Base-by-base conservation (phyloP, 1,140 invertebrate genomes). In the Arion vulgaris region DNA sequence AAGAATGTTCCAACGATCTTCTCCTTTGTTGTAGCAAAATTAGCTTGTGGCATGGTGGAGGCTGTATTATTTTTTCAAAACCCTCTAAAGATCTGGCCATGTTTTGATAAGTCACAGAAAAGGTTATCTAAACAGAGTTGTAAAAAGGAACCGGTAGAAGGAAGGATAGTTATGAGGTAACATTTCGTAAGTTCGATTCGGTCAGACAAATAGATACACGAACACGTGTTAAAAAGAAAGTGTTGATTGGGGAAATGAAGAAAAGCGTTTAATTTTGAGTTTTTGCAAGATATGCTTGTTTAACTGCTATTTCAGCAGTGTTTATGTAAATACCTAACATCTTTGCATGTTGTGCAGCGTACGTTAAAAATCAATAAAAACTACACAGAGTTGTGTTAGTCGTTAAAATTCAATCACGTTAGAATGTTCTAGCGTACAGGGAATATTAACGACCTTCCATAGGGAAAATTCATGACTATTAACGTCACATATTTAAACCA, bases 41-140 rank as follows among this genome's bases (percentile, higher is more conserved):
- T 76, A 76, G 53, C 74, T 76, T 57, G 26, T 57, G 74, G 2
- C 17, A 15, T 11, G 13, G 9, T 53, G 45, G 36, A 51, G 28
- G 49, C 36, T 57, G 36, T 49, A 57, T 76, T 76, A 53, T 76
- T 76, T 53, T 76, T 76, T 53, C 41, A 34, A 76, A 76, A 76
- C 17, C 41, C 2, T 32, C 62, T 66, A 23, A 51, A 76, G 36
- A 57, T 45, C 45, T 41, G 45, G 45, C 17, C 32, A 23, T 53
- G 74, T 76, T 34, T 76, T 51, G 4, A 32, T 53, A 34, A 28
- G 49, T 26, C 41, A n/a, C 11, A 26, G 51, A 76, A 76, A 76
- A 49, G 74, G 53, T 76, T 53, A 34, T 19, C 41, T 53, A 76
- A 76, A 45, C 23, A 28, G 7, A 17, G n/a, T n/a, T 5, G 7